Evolutionary conservation across 2,797 vertebrate genomes (phyloP).

Genomic region (Manis crassicaudata): DNA sequence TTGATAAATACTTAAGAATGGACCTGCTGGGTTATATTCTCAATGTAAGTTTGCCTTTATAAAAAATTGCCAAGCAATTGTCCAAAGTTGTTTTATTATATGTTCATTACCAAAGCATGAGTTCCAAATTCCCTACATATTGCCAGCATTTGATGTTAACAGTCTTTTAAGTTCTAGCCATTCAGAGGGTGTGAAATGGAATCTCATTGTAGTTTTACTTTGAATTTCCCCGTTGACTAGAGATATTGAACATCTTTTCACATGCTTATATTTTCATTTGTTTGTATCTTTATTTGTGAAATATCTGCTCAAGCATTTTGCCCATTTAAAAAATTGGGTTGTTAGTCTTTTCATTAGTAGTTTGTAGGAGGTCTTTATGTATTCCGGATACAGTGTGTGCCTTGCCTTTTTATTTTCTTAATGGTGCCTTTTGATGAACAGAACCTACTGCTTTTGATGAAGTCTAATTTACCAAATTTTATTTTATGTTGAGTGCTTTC

Average conservation of each 20-base stretch:
- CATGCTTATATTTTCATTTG: no score
- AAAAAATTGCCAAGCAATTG: neutral
- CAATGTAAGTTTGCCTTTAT: neutral
- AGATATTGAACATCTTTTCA: neutral
- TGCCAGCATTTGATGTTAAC: neutral
- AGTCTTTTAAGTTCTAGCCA: neutral
- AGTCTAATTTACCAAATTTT: neutral
- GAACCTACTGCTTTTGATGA: neutral
- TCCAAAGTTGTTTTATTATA: neutral
- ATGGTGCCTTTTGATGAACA: neutral
- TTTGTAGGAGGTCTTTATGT: neutral
- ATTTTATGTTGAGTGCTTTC: neutral
- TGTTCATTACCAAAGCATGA: neutral
- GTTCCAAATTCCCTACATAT: neutral
- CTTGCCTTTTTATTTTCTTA: constrained; percentile 27
- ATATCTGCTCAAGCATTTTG: neutral
- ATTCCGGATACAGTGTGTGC: neutral
- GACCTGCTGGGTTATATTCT: neutral
- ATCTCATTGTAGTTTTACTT: neutral
- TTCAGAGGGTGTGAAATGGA: neutral
- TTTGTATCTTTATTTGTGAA: neutral
- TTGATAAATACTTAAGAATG: neutral
- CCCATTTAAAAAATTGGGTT: neutral
- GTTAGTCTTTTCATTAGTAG: neutral
- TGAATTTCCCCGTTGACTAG: neutral